Percentiles rank a stretch among this genome's conserved stretches.
phyloP scores from a whole-genome alignment of 2,113 vertebrate genomes.

The Haemorhous mexicanus region DNA sequence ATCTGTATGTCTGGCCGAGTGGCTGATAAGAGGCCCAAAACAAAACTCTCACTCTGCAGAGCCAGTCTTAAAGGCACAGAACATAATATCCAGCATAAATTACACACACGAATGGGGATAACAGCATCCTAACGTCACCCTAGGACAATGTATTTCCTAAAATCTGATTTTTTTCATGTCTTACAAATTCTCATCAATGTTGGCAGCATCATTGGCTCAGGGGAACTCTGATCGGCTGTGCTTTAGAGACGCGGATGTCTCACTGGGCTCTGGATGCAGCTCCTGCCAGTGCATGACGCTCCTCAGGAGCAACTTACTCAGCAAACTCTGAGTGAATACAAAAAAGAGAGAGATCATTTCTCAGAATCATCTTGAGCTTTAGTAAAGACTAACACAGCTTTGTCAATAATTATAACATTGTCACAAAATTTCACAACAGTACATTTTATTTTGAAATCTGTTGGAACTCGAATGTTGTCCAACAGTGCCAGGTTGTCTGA shows the following conservation, averaged over 20 bases:
- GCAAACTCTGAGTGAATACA: neutral
- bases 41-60: too few relatives aligned
- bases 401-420: neutral
- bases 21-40: too few relatives aligned
- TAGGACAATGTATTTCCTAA: neutral
- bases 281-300: rapidly evolving
- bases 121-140: too few relatives aligned
- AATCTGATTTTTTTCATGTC: neutral
- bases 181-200: neutral
- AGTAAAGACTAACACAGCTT: neutral
- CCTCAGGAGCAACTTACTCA: neutral
- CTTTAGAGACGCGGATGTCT: neutral
- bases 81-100: too few relatives aligned
- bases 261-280: neutral
- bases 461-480: neutral
- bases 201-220: rapidly evolving
- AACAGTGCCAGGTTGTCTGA: neutral
- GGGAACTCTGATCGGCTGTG: neutral
- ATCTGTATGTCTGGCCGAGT: too few relatives aligned
- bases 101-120: too few relatives aligned
- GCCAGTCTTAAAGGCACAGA: too few relatives aligned
- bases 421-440: neutral
- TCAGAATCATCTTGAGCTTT: neutral
- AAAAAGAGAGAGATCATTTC: neutral
- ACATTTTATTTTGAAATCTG: neutral